These are phyloP conservation scores for Lampropteryx suffumata DNA, from an alignment of 2,888 invertebrate species.

Conservation along the genomic window DNA sequence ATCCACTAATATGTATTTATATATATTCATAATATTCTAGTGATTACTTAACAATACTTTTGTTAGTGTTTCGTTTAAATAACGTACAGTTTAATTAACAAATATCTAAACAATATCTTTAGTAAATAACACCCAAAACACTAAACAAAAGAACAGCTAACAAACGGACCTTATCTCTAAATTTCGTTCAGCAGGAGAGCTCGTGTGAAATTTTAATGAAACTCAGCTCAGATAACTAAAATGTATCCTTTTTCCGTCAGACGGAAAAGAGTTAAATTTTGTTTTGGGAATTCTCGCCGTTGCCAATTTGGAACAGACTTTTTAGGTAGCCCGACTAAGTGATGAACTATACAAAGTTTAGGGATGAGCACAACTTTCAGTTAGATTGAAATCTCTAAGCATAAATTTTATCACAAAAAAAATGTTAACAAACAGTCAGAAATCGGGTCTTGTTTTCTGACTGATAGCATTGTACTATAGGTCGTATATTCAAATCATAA, in stretches of 20 bases:
- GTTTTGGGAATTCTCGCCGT: constrained; percentile 13
- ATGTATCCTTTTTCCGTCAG: constrained; percentile 33
- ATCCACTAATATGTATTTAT: too few relatives aligned
- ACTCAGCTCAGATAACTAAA: constrained; percentile 40
- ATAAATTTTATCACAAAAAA: too few relatives aligned
- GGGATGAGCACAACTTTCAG: too few relatives aligned
- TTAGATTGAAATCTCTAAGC: too few relatives aligned
- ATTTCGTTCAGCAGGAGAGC: constrained; percentile 36
- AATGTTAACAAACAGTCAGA: too few relatives aligned
- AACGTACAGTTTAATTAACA: constrained; percentile 4
- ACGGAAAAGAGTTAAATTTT: constrained; percentile 24
- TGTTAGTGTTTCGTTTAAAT: too few relatives aligned
- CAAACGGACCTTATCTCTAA: constrained; percentile 40
- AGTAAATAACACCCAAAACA: constrained; percentile 35
- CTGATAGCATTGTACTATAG: too few relatives aligned
- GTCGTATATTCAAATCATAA: too few relatives aligned
- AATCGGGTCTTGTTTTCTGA: too few relatives aligned
- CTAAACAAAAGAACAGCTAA: constrained; percentile 39
- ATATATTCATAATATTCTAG: too few relatives aligned
- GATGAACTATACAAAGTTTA: constrained; percentile 1
- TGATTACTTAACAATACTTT: too few relatives aligned
- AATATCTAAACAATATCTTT: constrained; percentile 18
- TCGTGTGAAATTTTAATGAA: constrained; percentile 39
- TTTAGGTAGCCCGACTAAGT: not conserved
- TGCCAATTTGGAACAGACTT: constrained; percentile 15